phyloP scores from a whole-genome alignment of 2,113 vertebrate genomes.

The Ophiodon elongatus region DNA sequence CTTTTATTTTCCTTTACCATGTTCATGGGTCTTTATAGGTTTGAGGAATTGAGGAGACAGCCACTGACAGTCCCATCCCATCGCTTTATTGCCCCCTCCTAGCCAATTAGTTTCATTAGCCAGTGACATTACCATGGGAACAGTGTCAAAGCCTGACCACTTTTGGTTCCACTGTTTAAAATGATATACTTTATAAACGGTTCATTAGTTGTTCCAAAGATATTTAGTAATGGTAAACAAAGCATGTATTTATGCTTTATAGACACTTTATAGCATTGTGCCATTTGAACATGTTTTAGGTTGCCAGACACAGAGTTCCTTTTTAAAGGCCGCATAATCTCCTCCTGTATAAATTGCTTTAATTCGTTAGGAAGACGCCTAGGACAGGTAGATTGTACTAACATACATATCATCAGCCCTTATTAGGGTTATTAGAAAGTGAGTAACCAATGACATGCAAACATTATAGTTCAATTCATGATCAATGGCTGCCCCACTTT shows the following conservation, averaged over 20 bases:
- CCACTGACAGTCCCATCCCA: background rate
- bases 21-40: background rate
- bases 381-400: background rate
- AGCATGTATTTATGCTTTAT: background rate
- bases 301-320: background rate
- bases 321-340: background rate
- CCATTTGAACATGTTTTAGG: background rate
- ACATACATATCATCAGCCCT: background rate
- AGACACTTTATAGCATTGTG: background rate
- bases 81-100: constrained; percentile 33
- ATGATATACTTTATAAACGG: background rate
- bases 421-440: background rate
- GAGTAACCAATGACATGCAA: background rate
- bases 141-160: background rate
- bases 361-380: background rate
- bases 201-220: background rate
- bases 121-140: background rate
- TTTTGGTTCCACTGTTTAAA: too few species aligned
- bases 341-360: background rate
- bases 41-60: background rate
- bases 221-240: background rate
- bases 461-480: too few species aligned
- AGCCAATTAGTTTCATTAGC: constrained; percentile 15
- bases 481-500: background rate
- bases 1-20: background rate